Percentiles rank a stretch among this genome's conserved stretches.
These are phyloP conservation scores for Schlechtendalia chinensis DNA, from an alignment of 1,140 invertebrate genomes.

Conservation along the genomic window DNA sequence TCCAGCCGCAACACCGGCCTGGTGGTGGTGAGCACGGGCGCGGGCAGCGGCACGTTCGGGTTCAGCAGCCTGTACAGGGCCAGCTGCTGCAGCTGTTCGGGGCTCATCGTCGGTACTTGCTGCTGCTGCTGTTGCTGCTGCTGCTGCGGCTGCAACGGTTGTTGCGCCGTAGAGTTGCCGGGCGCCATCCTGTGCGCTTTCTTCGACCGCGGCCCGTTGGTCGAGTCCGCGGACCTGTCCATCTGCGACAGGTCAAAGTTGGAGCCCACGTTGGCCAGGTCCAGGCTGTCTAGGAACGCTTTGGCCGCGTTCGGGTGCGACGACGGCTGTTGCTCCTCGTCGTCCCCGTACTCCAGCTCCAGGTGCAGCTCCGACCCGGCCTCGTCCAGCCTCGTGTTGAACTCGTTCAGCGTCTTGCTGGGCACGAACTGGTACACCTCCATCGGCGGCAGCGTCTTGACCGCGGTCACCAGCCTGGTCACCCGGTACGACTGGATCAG, in stretches of 20 bases:
- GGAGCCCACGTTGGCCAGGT: conserved; percentile 67
- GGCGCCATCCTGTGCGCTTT: conserved; percentile 58
- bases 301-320: conserved; percentile 60
- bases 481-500: conserved; percentile 85
- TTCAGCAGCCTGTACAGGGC: conserved; percentile 70
- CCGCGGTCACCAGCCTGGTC: conserved; percentile 79
- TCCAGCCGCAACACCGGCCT: conserved; percentile 72
- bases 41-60: conserved; percentile 62
- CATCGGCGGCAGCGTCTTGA: conserved; percentile 81
- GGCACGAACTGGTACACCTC: conserved; percentile 83
- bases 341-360: conserved; percentile 78
- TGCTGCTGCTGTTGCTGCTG: conserved; percentile 18
- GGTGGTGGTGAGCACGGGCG: conserved; percentile 71
- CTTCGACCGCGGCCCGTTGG: conserved; percentile 61
- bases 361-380: conserved; percentile 83
- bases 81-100: conserved; percentile 71
- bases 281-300: conserved; percentile 63
- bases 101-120: conserved; percentile 57
- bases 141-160: too few species aligned
- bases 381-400: conserved; percentile 80
- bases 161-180: not conserved
- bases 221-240: conserved; percentile 58
- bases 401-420: conserved; percentile 83
- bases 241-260: conserved; percentile 70
- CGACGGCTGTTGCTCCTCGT: conserved; percentile 53